Percentiles rank a stretch among this genome's conserved stretches.
These are phyloP conservation scores for Tokudaia muenninki DNA, from an alignment of 2,797 vertebrate species.

Conservation along the genomic window DNA sequence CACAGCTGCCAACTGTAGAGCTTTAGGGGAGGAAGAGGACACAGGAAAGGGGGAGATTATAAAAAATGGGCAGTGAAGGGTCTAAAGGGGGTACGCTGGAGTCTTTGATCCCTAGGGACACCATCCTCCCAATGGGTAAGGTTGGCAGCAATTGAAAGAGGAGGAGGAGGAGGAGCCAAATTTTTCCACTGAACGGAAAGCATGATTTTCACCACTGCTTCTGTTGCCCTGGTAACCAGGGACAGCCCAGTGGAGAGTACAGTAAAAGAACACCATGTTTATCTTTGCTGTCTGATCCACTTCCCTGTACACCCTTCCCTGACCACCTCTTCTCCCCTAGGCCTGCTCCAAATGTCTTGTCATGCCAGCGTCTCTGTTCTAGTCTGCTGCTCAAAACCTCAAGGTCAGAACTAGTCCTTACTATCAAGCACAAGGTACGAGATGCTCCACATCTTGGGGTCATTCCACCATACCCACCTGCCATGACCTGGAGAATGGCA, in stretches of 20 bases:
- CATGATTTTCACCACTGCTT: slow-evolving; percentile 85
- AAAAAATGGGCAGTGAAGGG: not conserved
- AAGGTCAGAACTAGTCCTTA: not conserved
- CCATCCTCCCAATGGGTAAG: slow-evolving; percentile 51
- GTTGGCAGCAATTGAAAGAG: slow-evolving; percentile 55
- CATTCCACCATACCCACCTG: slow-evolving; percentile 34
- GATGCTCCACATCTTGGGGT: not conserved
- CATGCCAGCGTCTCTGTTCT: not conserved
- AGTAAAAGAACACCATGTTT: slow-evolving; percentile 84
- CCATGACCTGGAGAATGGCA: not conserved
- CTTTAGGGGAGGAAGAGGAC: not conserved
- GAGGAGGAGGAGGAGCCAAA: slow-evolving; percentile 37
- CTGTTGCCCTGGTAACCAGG: slow-evolving; percentile 85
- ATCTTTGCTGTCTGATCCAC: slow-evolving; percentile 80
- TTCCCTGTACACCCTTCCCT: slow-evolving; percentile 76
- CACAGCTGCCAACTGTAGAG: slow-evolving; percentile 46
- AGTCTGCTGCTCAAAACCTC: not conserved
- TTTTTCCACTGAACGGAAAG: slow-evolving; percentile 81
- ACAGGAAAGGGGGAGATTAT: not conserved
- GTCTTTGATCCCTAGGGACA: slow-evolving; percentile 46
- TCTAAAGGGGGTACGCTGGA: not conserved
- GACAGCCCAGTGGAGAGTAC: slow-evolving; percentile 84
- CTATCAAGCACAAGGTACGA: not conserved
- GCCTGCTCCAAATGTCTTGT: not conserved
- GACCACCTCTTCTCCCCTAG: slow-evolving; percentile 4